Conservation (phyloP, 2,888 invertebrate genomes). For the Actias luna region DNA sequence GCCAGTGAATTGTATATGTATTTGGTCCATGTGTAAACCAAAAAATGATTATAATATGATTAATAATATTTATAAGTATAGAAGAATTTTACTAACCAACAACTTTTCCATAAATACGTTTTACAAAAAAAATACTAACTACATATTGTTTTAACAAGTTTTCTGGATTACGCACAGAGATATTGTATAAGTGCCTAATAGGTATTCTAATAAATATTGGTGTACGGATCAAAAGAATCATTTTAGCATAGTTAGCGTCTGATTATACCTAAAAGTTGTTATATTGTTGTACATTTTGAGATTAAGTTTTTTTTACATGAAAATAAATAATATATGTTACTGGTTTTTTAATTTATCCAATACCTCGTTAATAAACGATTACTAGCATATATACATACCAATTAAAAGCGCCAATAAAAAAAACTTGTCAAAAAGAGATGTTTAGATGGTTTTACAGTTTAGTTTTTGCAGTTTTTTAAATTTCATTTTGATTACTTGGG, state of each 20-base stretch:
- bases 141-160: neutral
- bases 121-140: neutral
- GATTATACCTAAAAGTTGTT: conserved; percentile 16
- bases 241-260: conserved; percentile 6
- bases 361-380: neutral
- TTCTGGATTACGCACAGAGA: neutral
- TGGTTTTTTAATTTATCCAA: neutral
- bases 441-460: no score
- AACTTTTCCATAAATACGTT: neutral
- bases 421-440: no score
- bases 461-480: no score
- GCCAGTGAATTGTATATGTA: neutral
- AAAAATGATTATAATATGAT: neutral
- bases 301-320: conserved; percentile 12
- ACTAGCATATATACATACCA: neutral
- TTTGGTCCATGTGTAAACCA: neutral
- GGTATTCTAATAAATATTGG: neutral
- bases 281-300: conserved; percentile 13
- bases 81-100: neutral
- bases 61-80: neutral
- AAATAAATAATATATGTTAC: neutral
- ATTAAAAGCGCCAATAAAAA: no score
- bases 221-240: neutral
- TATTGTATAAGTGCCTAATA: neutral
- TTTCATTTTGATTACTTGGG: no score